A percentile compares a stretch with the other conserved stretches of the same genome.
Conservation (phyloP, 2,888 invertebrate genomes). For the Yponomeuta sedellus region DNA sequence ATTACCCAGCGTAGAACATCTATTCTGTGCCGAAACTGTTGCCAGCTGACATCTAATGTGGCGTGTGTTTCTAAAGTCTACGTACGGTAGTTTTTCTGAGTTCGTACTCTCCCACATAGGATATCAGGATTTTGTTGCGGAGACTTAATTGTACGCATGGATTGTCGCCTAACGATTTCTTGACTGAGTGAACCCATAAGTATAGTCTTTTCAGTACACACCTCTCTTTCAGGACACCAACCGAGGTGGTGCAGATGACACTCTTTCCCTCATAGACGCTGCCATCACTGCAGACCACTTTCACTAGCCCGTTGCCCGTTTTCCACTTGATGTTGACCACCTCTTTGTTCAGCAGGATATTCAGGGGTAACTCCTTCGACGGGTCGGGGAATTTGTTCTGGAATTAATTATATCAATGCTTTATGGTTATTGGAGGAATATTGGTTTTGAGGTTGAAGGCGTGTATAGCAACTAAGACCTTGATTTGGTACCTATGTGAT, state of each 20-base stretch:
- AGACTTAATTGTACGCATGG: no score
- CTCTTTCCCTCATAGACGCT: slow-evolving; percentile 58
- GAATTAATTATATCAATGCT: not conserved
- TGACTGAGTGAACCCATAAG: no score
- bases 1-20: no score
- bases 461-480: no score
- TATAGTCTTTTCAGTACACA: not conserved
- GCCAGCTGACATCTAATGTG: no score
- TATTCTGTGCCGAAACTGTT: no score
- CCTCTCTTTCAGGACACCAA: slow-evolving; percentile 74
- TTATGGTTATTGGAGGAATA: not conserved
- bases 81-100: no score
- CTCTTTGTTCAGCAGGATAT: slow-evolving; percentile 47
- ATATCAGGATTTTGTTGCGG: no score
- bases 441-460: no score
- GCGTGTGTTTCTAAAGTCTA: no score
- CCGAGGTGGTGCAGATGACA: slow-evolving; percentile 73
- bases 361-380: slow-evolving; percentile 32
- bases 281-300: slow-evolving; percentile 53
- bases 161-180: not conserved
- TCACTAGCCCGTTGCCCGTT: slow-evolving; percentile 26
- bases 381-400: slow-evolving; percentile 41
- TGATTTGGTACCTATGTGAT: no score
- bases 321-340: slow-evolving; percentile 38
- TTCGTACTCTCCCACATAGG: no score